Evolutionary conservation across 2,888 invertebrate genomes (phyloP), one percentile per base, ranked within the genome.

Genomic region (Polyommatus iphigenia): DNA sequence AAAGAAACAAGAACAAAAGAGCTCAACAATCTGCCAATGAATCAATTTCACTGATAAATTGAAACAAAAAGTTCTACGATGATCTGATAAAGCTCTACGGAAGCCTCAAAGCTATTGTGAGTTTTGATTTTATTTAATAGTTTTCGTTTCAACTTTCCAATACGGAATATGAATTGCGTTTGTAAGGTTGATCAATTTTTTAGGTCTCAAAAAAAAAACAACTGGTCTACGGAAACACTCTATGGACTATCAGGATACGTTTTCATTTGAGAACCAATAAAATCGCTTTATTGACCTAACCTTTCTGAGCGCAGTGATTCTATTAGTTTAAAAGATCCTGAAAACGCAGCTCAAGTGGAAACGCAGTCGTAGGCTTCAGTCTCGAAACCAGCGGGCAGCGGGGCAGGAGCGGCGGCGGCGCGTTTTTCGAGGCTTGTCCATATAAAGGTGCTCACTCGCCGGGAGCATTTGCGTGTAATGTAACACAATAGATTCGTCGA

Each of bases 111-210:
- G 29, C 29, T 29, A 29, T 67, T 32, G 67, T 67, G 62, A 67
- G 5, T 32, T 67, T 67, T 32, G 67, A 29, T 67, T 67, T 32
- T 62, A 5, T 67, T 67, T 67, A 29, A 15, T 6, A 67, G 29
- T 29, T 15, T 7, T 6, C 67, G 29, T 67, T 67, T 67, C 67
- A 67, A 32, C 18, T 67, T 67, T 67, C 67, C 32, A 32, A 67
- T 67, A 67, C 15, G 67, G 67, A 67, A 67, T 32, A 67, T 67
- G 67, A 67, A 67, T 29, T 67, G 6, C 67, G 29, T 29, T 67
- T 32, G 20, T 62, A 62, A 18, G 67, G 29, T 18, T 67, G 32
- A 67, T 67, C 67, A 67, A 32, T 67, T 67, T 29, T 15, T 10
- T 13, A n/a, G n/a, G n/a, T n/a, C n/a, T n/a, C n/a, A 29, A 1